Evolutionary conservation across 2,113 vertebrate species (phyloP), one percentile per base, ranked within the genome.

Genomic region (Notiomystis cincta): DNA sequence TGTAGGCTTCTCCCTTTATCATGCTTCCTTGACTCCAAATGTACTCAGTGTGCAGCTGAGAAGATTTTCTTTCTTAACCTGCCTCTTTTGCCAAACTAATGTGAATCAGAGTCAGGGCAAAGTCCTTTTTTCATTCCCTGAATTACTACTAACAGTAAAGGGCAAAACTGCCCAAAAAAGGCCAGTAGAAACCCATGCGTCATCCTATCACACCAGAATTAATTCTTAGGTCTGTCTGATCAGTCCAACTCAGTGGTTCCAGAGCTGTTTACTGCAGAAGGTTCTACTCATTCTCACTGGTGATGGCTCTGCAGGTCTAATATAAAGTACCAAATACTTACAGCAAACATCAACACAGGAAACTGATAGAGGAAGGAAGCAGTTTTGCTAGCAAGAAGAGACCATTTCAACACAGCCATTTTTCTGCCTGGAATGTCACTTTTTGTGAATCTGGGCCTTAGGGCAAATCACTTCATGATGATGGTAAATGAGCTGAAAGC

Each of bases 401-500:
- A 47, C 17, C 56, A 53, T 90, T 95, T 81, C 72, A 58, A 50
- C 35, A 78, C 5, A 78, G 38, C n/a, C 51, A 54, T 83, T 94
- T 89, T 92, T 93, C 86, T 87, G 80, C 80, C 76, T 77, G 28
- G 38, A 51, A 90, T 84, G 56, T 69, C 61, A 82, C 56, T 91
- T 91, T 75, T n/a, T 72, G 20, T 44, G 60, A 95, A 64, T 64
- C 66, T 6, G 19, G 38, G 25, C 89, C 89, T 35, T 16, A 71
- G 56, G 77, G 93, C 76, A 94, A 91, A 95, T 81, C 86, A 93
- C 86, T 92, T 95, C 84, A 71, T 60, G 80, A 87, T 90, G 72
- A 84, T 56, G 87, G 60, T 88, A 93, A 93, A 93, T 78, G 64
- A 93, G 77, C 72, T 94, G 76, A 92, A 94, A 96, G 89, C 65